phyloP scores from a whole-genome alignment of 2,888 invertebrate species.

The Amorpha juglandis region DNA sequence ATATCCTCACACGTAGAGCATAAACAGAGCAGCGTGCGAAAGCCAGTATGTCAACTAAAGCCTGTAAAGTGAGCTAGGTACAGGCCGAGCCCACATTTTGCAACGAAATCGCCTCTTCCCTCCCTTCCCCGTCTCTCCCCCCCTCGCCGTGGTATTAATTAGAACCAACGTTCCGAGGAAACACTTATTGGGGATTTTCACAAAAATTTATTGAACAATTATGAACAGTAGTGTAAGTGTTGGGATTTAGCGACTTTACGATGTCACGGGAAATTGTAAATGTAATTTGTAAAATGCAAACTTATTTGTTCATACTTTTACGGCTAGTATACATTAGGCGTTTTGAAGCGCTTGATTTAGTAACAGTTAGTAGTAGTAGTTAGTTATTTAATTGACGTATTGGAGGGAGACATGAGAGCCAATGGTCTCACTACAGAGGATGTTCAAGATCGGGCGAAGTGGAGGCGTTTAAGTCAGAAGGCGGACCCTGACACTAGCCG shows the following conservation, averaged over 20 bases:
- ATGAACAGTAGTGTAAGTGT: conserved; percentile 33
- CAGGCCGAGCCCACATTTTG: conserved; percentile 40
- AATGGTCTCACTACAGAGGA: no score
- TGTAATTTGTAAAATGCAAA: no score
- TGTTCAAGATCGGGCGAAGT: no score
- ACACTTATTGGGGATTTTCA: conserved; percentile 62
- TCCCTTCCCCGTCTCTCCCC: conserved; percentile 3
- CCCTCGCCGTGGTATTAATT: conserved; percentile 58
- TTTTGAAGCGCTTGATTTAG: no score
- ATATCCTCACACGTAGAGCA: background rate
- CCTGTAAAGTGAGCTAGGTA: conserved; percentile 34
- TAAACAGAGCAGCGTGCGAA: background rate
- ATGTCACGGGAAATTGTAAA: no score
- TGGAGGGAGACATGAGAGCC: no score
- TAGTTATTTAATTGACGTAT: no score
- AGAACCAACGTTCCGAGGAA: conserved; percentile 55
- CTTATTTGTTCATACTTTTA: no score
- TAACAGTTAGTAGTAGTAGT: no score
- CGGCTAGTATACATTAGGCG: no score
- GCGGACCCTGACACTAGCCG: no score
- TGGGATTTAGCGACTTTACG: conserved; percentile 16
- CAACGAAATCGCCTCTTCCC: conserved; percentile 9
- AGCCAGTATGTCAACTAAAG: conserved; percentile 15
- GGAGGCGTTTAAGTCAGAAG: no score
- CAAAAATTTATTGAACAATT: conserved; percentile 65